phyloP scores from a whole-genome alignment of 2,888 invertebrate species.

The Pheosia gnoma region DNA sequence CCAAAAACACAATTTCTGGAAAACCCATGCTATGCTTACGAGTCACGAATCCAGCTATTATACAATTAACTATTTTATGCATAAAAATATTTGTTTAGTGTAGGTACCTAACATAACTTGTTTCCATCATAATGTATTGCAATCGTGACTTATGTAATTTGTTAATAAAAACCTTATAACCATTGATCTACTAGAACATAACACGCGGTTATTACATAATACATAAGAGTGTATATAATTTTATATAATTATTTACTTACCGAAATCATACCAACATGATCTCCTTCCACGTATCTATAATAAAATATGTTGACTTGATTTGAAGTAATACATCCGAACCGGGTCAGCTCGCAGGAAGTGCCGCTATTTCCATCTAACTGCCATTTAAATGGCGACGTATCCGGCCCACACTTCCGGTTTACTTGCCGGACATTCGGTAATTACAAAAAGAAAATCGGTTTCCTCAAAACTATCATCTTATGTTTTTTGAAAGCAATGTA shows the following conservation, averaged over 20 bases:
- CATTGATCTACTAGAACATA: neutral
- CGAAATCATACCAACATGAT: neutral
- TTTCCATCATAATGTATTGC: too few species aligned
- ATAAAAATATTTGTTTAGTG: too few species aligned
- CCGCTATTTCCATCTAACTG: conserved; percentile 67
- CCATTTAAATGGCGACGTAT: conserved; percentile 65
- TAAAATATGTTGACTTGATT: conserved; percentile 16
- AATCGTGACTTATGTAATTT: too few species aligned
- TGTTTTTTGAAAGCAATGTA: neutral
- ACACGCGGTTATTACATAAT: neutral
- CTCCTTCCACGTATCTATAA: neutral
- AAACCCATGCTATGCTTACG: too few species aligned
- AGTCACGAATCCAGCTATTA: too few species aligned
- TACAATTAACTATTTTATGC: too few species aligned
- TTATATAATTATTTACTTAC: neutral
- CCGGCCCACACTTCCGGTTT: conserved; percentile 62
- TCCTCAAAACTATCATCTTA: neutral
- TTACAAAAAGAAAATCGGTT: conserved; percentile 3
- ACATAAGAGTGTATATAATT: neutral
- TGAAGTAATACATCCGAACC: conserved; percentile 42
- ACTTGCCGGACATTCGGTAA: conserved; percentile 32
- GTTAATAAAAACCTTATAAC: neutral
- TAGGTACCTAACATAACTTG: too few species aligned
- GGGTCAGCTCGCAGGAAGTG: conserved; percentile 62
- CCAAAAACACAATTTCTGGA: too few species aligned